These are phyloP conservation scores for Ormyrus labotus DNA, from an alignment of 2,888 invertebrate species.

Conservation along the genomic window DNA sequence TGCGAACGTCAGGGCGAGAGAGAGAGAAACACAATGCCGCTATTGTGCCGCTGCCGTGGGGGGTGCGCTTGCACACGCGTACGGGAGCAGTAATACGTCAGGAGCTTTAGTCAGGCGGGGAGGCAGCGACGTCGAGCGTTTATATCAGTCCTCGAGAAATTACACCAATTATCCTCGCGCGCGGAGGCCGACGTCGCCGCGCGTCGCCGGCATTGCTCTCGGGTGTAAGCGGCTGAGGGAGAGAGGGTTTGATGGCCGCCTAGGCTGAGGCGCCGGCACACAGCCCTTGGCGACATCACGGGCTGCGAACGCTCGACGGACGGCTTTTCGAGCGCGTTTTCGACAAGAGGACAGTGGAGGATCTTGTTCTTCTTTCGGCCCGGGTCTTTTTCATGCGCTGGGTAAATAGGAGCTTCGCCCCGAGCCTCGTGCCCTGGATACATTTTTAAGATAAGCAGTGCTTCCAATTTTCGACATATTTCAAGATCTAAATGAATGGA, in stretches of 20 bases:
- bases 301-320: conserved; percentile 1
- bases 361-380: too few species aligned
- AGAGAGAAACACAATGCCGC: conserved; percentile 51
- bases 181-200: background rate
- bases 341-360: too few species aligned
- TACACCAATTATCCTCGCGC: conserved; percentile 68
- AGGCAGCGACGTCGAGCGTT: conserved; percentile 60
- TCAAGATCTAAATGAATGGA: too few species aligned
- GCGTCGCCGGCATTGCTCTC: background rate
- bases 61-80: conserved; percentile 3
- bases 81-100: conserved; percentile 61
- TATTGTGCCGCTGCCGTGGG: conserved; percentile 46
- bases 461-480: too few species aligned
- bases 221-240: background rate
- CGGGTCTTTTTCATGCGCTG: too few species aligned
- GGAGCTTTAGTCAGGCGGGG: conserved; percentile 59
- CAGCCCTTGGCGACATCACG: background rate
- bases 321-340: background rate
- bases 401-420: too few species aligned
- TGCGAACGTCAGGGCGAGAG: background rate
- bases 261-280: too few species aligned
- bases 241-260: conserved; percentile 32
- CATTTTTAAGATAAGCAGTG: too few species aligned
- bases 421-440: too few species aligned
- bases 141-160: conserved; percentile 69